Conservation (phyloP, 2,888 invertebrate species). For the Yponomeuta cagnagella region DNA sequence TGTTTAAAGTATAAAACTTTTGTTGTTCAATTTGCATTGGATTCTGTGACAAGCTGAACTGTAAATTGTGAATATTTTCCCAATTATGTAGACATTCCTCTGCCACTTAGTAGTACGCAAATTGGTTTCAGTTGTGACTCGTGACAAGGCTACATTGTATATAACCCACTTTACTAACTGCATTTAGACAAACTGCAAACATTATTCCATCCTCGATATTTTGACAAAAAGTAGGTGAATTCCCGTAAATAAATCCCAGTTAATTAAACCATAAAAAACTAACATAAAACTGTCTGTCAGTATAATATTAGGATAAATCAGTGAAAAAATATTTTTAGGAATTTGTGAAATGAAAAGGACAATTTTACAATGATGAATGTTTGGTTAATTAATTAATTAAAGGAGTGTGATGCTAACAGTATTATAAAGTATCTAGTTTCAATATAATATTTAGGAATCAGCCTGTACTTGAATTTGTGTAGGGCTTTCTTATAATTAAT, state of each 20-base stretch:
- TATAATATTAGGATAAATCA: neutral
- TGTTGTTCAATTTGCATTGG: constrained; percentile 20
- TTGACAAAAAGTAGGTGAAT: constrained; percentile 19
- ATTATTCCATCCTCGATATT: neutral
- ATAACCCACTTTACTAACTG: constrained; percentile 25
- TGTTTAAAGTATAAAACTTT: constrained; percentile 26
- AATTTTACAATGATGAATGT: neutral
- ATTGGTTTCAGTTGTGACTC: constrained; percentile 14
- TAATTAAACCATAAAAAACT: constrained; percentile 26
- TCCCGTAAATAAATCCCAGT: constrained; percentile 40
- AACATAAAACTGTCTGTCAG: neutral
- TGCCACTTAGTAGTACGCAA: constrained; percentile 16
- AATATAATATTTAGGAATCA: constrained; percentile 21
- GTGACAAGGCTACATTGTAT: neutral
- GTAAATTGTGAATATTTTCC: constrained; percentile 30
- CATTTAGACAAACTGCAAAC: constrained; percentile 29
- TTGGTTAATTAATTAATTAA: neutral
- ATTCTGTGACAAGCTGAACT: constrained; percentile 30
- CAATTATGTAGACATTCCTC: constrained; percentile 47
- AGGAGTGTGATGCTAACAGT: constrained; percentile 44
- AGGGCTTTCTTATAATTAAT: neutral
- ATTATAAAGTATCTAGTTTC: constrained; percentile 38
- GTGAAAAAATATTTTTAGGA: neutral
- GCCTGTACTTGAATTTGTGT: neutral
- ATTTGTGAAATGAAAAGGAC: constrained; percentile 1